A percentile compares a stretch with the other conserved stretches of the same genome.
phyloP scores from a whole-genome alignment of 2,113 vertebrate species.

The Gasterosteus aculeatus region DNA sequence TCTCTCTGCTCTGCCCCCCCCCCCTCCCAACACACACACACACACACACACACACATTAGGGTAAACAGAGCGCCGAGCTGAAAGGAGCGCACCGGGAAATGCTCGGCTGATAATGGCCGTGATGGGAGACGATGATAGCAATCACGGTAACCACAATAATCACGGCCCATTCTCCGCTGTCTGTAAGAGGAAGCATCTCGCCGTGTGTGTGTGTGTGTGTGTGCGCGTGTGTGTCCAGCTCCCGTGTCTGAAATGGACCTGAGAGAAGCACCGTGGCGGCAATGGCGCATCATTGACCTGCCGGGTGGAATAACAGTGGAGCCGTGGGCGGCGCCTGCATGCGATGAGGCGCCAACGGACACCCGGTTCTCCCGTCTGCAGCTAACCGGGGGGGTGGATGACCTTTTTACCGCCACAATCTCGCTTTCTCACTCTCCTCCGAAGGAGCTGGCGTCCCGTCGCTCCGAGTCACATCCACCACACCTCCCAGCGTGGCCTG shows the following conservation, averaged over 20 bases:
- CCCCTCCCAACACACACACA: too few relatives aligned
- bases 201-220: not conserved
- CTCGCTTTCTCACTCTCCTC: slow-evolving; percentile 5
- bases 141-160: slow-evolving; percentile 77
- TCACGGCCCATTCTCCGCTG: slow-evolving; percentile 64
- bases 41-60: slow-evolving; percentile 56
- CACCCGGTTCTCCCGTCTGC: not conserved
- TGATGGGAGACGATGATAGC: slow-evolving; percentile 78
- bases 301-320: slow-evolving; percentile 19
- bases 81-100: slow-evolving; percentile 64
- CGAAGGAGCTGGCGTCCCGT: slow-evolving; percentile 24
- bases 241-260: slow-evolving; percentile 25
- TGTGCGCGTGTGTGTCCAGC: slow-evolving; percentile 15
- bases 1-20: slow-evolving; percentile 56
- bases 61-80: slow-evolving; percentile 73
- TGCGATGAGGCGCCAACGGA: not conserved
- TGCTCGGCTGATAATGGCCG: slow-evolving; percentile 67
- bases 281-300: slow-evolving; percentile 12
- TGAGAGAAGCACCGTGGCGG: slow-evolving; percentile 19
- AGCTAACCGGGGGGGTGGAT: not conserved
- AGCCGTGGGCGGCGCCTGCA: not conserved
- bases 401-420: too few relatives aligned
- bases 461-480: slow-evolving; percentile 43
- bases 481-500: not conserved
- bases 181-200: slow-evolving; percentile 59